phyloP scores from a whole-genome alignment of 92 coral and sea anemone species.

The Umimayanthus chanpuru region DNA sequence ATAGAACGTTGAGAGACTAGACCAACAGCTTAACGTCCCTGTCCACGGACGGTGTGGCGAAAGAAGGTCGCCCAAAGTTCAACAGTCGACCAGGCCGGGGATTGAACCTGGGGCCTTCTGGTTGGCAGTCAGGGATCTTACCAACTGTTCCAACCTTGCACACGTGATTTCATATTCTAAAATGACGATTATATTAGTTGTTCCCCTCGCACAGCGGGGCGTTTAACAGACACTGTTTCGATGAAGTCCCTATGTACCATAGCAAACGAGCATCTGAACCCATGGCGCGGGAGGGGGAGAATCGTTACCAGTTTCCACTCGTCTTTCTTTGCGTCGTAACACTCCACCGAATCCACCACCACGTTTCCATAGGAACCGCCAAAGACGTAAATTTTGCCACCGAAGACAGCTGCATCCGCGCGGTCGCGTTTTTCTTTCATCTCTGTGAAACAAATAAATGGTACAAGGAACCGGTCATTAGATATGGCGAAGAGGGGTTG shows the following conservation, averaged over 20 bases:
- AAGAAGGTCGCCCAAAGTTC: no score
- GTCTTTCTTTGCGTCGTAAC: constrained; percentile 69
- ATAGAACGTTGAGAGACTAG: no score
- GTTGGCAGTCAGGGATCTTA: no score
- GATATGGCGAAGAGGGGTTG: no score
- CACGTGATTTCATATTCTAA: no score
- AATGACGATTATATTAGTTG: constrained; percentile 1
- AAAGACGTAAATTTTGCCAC: constrained; percentile 86
- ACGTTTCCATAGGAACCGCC: constrained; percentile 98
- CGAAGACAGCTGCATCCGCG: constrained; percentile 75
- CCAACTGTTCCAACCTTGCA: no score
- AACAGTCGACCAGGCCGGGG: no score
- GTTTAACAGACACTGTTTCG: constrained; percentile 57
- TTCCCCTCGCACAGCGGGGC: constrained; percentile 12
- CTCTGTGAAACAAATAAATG: constrained; percentile 49
- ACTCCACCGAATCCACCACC: constrained; percentile 88
- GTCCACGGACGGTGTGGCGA: no score
- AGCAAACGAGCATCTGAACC: constrained; percentile 76
- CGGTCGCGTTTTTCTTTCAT: constrained; percentile 91
- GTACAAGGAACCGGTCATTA: no score
- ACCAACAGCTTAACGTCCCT: no score
- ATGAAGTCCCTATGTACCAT: constrained; percentile 74
- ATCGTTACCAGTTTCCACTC: constrained; percentile 82
- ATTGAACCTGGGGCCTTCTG: no score
- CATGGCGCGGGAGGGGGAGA: constrained; percentile 83